phyloP scores from a whole-genome alignment of 2,797 vertebrate genomes.

The Alca torda region DNA sequence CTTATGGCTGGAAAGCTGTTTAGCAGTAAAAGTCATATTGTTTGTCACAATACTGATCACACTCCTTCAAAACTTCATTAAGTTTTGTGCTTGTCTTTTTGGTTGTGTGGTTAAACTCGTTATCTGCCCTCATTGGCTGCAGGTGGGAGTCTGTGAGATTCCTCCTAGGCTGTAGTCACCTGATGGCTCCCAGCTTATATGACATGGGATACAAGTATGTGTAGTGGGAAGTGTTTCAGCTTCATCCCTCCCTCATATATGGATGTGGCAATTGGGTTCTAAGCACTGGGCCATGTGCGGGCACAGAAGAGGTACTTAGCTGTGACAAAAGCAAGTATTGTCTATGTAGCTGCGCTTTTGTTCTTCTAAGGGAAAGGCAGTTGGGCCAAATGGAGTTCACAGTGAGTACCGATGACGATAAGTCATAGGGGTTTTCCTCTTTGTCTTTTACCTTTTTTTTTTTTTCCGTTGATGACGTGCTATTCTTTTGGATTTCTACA shows the following conservation, averaged over 20 bases:
- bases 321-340: neutral
- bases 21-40: neutral
- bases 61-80: neutral
- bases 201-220: neutral
- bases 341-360: neutral
- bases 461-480: neutral
- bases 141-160: neutral
- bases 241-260: fast-evolving
- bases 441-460: neutral
- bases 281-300: neutral
- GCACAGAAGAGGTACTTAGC: neutral
- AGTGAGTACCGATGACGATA: neutral
- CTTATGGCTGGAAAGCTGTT: neutral
- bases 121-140: neutral
- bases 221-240: neutral
- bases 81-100: neutral
- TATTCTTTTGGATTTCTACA: neutral
- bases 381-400: neutral
- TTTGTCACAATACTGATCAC: neutral
- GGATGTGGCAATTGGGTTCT: neutral
- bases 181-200: neutral
- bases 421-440: neutral
- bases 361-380: neutral
- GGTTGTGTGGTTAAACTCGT: neutral
- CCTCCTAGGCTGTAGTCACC: neutral